These are phyloP conservation scores for Ptilonorhynchus violaceus DNA, from an alignment of 2,113 vertebrate species.

Conservation along the genomic window DNA sequence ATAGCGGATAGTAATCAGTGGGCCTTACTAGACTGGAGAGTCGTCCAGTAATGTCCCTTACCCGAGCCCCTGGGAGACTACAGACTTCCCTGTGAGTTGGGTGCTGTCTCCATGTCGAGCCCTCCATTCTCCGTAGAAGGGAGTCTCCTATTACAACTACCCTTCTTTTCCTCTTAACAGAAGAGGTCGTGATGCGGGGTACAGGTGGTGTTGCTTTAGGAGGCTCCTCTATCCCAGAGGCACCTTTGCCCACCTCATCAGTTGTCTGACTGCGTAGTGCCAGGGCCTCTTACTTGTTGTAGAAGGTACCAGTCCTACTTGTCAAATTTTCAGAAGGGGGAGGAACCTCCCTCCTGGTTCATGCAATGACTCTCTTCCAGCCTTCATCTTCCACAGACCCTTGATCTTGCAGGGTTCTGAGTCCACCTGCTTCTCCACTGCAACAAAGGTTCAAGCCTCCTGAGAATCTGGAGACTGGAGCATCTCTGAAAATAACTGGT, in stretches of 20 bases:
- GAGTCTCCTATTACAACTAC: background rate
- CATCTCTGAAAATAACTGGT: background rate
- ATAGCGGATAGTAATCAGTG: background rate
- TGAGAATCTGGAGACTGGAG: background rate
- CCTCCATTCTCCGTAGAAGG: background rate
- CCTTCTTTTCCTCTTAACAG: background rate
- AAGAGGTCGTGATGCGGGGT: background rate
- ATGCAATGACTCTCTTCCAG: background rate
- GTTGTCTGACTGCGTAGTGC: rapidly evolving
- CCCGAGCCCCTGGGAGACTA: background rate
- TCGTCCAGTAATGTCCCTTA: background rate
- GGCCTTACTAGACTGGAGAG: background rate
- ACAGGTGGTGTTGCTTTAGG: background rate
- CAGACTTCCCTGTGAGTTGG: background rate
- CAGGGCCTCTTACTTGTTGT: background rate
- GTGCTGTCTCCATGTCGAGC: background rate
- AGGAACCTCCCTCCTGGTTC: background rate
- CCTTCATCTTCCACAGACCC: background rate
- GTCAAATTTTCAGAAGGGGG: background rate
- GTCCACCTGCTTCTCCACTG: background rate
- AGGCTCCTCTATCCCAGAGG: background rate
- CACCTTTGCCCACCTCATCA: background rate
- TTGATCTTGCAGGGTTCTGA: background rate
- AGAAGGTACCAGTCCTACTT: background rate
- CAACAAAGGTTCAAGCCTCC: background rate